Evolutionary conservation across 2,113 vertebrate species (phyloP), one percentile per base, ranked within the genome.

Genomic region (Brienomyrus brachyistius): DNA sequence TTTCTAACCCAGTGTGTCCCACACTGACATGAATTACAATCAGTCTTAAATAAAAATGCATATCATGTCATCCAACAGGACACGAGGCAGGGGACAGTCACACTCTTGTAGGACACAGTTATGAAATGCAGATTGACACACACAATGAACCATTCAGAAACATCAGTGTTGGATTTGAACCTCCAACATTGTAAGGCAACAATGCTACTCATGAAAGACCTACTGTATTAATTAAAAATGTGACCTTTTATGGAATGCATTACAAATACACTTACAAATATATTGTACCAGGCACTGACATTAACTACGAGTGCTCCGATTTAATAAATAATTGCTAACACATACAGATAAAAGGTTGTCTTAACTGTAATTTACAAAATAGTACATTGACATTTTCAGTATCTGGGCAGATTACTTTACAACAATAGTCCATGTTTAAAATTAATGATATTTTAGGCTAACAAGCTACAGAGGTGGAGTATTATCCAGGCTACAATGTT

Each of bases 371-470:
- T 86, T 51, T 50, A 27, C 45, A 51, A 86, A n/a, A 13, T 27
- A 86, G 27, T 86, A 51, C 35, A 80, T n/a, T 86, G 45, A 80
- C 74, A 43, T 80, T 80, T 80, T 80, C 17, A 5, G 35, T 80
- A 80, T 80, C 35, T 80, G 74, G 74, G 35, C 74, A 80, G 74
- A 48, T 50, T 85, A 84, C 15, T 84, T n/a, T 84, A 85, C 47
- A 85, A 27, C 9, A 48, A 50, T 80, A 35, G 1, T 43, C 15
- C 7, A 21, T 85, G 47, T 50, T 45, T 85, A 85, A 80, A 43
- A 80, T 80, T 40, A 80, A 80, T 80, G 35, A 80, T 80, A 80
- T 80, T 80, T 80, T 80, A 80, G 74, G 35, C 74, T 80, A 80
- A 80, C 74, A 80, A 80, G 74, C 74, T 19, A 5, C 43, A 19